phyloP scores from a whole-genome alignment of 2,888 invertebrate species.

The Pammene aurita region DNA sequence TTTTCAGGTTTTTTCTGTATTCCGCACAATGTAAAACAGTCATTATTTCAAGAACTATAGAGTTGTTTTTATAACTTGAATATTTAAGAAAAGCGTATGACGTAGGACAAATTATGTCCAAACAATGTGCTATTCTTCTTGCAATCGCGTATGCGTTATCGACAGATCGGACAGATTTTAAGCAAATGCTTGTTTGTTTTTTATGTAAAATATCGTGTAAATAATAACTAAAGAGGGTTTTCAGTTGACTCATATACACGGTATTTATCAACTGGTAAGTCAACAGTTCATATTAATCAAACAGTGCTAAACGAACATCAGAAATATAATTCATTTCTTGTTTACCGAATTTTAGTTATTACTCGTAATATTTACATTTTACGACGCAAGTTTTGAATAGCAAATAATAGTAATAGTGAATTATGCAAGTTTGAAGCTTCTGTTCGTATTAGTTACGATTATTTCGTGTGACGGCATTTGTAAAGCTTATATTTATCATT shows the following conservation, averaged over 20 bases:
- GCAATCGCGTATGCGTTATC: constrained; percentile 38
- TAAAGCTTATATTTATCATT: neutral
- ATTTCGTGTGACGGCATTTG: neutral
- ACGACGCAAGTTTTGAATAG: neutral
- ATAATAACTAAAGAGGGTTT: constrained; percentile 19
- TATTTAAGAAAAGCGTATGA: neutral
- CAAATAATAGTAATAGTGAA: neutral
- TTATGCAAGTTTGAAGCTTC: neutral
- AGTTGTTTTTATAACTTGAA: neutral
- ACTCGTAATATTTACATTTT: neutral
- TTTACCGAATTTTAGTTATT: constrained; percentile 8
- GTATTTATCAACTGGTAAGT: constrained; percentile 21
- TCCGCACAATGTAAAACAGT: neutral
- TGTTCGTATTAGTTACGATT: neutral
- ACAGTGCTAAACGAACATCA: constrained; percentile 17
- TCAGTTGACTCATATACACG: neutral
- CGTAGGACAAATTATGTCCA: neutral
- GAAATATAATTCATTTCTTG: neutral
- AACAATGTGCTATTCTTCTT: constrained; percentile 19
- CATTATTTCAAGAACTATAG: neutral
- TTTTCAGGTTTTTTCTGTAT: neutral
- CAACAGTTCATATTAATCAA: neutral
- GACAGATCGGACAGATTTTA: constrained; percentile 34
- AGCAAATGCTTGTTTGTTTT: constrained; percentile 35
- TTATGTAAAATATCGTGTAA: constrained; percentile 19